phyloP scores from a whole-genome alignment of 2,113 vertebrate genomes.

The Baryphthengus martii region DNA sequence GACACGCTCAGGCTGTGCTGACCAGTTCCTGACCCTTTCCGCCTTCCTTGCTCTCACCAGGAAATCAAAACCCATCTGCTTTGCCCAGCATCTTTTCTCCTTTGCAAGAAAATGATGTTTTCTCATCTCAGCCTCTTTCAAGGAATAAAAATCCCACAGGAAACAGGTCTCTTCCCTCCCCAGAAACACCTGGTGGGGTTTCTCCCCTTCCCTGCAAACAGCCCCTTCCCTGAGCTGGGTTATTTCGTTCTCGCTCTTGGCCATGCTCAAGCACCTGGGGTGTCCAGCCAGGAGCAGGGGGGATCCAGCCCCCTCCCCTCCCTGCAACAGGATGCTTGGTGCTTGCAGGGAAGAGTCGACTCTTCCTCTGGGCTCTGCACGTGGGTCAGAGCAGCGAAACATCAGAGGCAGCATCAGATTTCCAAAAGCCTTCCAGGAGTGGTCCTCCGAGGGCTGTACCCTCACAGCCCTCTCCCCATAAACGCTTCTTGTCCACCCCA shows the following conservation, averaged over 20 bases:
- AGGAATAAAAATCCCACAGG: background rate
- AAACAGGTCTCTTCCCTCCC: background rate
- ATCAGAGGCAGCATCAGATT: background rate
- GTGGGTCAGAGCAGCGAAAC: background rate
- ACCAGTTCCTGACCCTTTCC: background rate
- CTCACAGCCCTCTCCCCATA: background rate
- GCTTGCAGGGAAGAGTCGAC: background rate
- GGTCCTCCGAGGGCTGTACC: background rate
- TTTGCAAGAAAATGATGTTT: background rate
- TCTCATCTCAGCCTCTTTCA: background rate
- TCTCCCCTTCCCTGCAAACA: background rate
- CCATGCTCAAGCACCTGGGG: accelerated
- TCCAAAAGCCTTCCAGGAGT: background rate
- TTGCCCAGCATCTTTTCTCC: background rate
- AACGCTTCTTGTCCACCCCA: background rate
- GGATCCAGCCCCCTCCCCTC: background rate
- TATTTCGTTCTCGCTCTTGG: background rate
- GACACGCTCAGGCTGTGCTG: background rate
- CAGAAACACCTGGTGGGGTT: background rate
- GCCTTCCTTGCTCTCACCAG: background rate
- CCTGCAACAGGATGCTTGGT: background rate
- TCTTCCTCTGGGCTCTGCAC: background rate
- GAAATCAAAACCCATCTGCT: background rate
- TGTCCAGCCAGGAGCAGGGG: background rate
- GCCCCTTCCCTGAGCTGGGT: background rate